These are phyloP conservation scores for Ectobius pallidus DNA, from an alignment of 2,888 invertebrate genomes.

Conservation along the genomic window DNA sequence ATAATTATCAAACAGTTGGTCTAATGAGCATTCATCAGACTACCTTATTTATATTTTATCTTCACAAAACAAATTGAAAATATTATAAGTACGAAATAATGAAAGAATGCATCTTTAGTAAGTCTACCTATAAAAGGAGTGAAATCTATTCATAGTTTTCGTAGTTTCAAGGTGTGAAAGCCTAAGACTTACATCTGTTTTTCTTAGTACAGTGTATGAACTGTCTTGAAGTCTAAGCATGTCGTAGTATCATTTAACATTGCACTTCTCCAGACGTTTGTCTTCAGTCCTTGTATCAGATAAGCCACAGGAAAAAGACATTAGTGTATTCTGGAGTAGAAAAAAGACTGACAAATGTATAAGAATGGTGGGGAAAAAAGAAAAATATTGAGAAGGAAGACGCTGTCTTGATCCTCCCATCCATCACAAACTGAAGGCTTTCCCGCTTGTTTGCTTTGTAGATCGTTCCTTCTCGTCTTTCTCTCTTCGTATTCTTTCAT, in stretches of 20 bases:
- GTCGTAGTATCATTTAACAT: neutral
- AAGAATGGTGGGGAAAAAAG: neutral
- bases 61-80: too few species aligned
- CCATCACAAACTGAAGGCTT: constrained; percentile 8
- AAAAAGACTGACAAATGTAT: neutral
- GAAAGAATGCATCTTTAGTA: too few species aligned
- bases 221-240: neutral
- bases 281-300: neutral
- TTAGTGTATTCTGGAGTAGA: neutral
- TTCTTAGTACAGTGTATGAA: too few species aligned
- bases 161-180: too few species aligned
- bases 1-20: too few species aligned
- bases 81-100: too few species aligned
- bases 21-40: too few species aligned
- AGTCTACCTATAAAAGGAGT: too few species aligned
- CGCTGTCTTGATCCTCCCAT: constrained; percentile 13
- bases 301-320: constrained; percentile 2
- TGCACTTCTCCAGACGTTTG: neutral
- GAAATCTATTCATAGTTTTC: too few species aligned
- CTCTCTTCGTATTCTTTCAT: neutral
- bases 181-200: too few species aligned
- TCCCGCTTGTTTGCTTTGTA: constrained; percentile 7
- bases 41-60: too few species aligned
- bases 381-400: constrained; percentile 13
- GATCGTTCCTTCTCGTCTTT: neutral